Evolutionary conservation across 2,888 invertebrate genomes (phyloP), one percentile per base, ranked within the genome.

Genomic region (Leucophenga montana): DNA sequence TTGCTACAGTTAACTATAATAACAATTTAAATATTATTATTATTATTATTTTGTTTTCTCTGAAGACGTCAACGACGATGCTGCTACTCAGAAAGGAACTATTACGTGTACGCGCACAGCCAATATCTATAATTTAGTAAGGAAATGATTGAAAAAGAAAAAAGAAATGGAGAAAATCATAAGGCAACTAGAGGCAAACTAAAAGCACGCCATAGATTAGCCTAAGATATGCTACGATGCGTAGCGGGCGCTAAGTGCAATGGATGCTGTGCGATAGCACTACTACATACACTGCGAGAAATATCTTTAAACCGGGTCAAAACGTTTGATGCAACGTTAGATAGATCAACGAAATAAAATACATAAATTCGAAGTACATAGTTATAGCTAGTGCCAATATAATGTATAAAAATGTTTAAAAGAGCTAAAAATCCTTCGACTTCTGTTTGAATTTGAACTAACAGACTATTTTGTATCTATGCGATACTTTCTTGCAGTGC

Each of bases 1-100:
- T 50, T 46, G 44, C 14, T 31, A 14, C 13, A 18, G 18, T 20
- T 39, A 56, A 27, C 27, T 33, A 67, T 59, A 70, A 59, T 67
- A 68, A 39, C 78, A 80, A 83, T 84, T 81, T 84, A 81, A 81
- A 81, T 81, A 81, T 76, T 78, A 80, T 83, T 81, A 81, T 76
- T 78, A 80, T 83, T 84, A 80, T 81, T n/a, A n/a, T n/a, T n/a
- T 81, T 79, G 79, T 59, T 59, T 59, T 39, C 8, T 39, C 39
- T 39, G 9, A 1, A 39, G 16, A 4, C 22, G 22, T 9, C 27
- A 14, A 14, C 59, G 33, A n/a, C 18, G 16, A 4, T 31, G 39
- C 39, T 5, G 39, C 39, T 39, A 39, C 39, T 39, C 11, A 39
- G 39, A 8, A 39, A 39, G 39, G 39, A 39, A 39, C 39, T 39